Base-by-base conservation (phyloP, 2,888 invertebrate species). In the Hemicrepidius hirtus region DNA sequence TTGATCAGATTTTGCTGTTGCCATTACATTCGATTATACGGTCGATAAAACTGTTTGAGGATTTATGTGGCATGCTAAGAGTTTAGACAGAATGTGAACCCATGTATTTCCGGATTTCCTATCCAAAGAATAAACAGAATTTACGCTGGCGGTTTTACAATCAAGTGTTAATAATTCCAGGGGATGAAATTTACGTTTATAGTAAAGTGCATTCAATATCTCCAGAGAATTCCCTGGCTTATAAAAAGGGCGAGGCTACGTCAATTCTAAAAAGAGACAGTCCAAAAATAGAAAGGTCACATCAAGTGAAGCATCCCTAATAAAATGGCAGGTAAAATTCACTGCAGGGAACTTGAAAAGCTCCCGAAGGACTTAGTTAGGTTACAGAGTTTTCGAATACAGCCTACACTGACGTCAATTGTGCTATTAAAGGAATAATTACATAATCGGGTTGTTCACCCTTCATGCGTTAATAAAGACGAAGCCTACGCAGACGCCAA, bases 121-220 rank as follows among this genome's bases (percentile, higher is more conserved):
- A 62, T 13, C 53, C 18, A 53, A 40, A 40, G 24, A 55, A 41
- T 55, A 66, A 65, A 57, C 40, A 21, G 28, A 44, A 66, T 66
- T 66, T 53, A n/a, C 20, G 9, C 24, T 12, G 21, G 18, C 16
- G 21, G 41, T 24, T 66, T 66, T 44, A 21, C 55, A 44, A 9
- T n/a, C 65, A 16, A n/a, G 53, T 65, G 53, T 65, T 53, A 50
- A 64, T 64, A 24, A 53, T 53, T 24, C 40, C 20, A 41, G n/a
- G 55, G 20, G 28, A 66, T 55, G 28, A 66, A 55, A 66, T 66
- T 66, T 66, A 57, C 44, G 53, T 16, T 32, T 28, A 53, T 41
- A 21, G 50, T 16, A 35, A 65, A 40, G 24, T 65, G 53, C 53
- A 53, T 53, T 21, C 53, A 65, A 53, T 24, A 53, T 65, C 53